Evolutionary conservation across 2,888 invertebrate species (phyloP), one percentile per base, ranked within the genome.

Genomic region (Tethea ocularis): DNA sequence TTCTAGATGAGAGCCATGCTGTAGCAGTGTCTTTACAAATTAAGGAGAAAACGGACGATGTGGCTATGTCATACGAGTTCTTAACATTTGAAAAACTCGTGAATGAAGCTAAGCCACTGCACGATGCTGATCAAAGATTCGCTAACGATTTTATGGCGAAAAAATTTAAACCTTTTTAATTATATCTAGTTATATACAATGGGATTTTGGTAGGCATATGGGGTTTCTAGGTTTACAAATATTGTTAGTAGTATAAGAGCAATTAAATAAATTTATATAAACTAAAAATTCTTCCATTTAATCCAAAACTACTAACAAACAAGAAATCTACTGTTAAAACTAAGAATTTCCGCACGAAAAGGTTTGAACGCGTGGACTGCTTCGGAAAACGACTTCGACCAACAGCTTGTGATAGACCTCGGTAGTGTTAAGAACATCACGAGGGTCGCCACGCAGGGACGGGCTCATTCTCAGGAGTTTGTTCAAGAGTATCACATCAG

Each of bases 351-450:
- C 71, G 64, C 70, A 38, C 64, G 63, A 86, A 80, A 95, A 97
- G 97, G 96, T 95, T 95, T 95, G 87, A 97, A 96, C 94, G 97
- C 98, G 82, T 98, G 98, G 98, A 97, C 97, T 69, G 97, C 98
- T 59, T 95, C 95, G 80, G 96, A 95, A 89, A 97, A 96, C 83
- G 98, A 99, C 94, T 98, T 98, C 90, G 96, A 96, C 86, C 99
- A 99, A 92, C 96, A 96, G 89, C 94, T 99, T 75, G 96, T 97
- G 69, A 95, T 99, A 83, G 98, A 99, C 93, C 94, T 99, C 88
- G 97, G 97, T 63, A 94, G 95, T 77, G 95, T 97, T 71, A 97
- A 96, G 95, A 98, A 98, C 88, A 95, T 99, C 72, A 98, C 98
- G 41, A 94, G 96, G 68, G 96, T 99, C 61, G 96, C 96, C 69